Base-by-base conservation (phyloP, 2,797 vertebrate species). In the Platalea minor region DNA sequence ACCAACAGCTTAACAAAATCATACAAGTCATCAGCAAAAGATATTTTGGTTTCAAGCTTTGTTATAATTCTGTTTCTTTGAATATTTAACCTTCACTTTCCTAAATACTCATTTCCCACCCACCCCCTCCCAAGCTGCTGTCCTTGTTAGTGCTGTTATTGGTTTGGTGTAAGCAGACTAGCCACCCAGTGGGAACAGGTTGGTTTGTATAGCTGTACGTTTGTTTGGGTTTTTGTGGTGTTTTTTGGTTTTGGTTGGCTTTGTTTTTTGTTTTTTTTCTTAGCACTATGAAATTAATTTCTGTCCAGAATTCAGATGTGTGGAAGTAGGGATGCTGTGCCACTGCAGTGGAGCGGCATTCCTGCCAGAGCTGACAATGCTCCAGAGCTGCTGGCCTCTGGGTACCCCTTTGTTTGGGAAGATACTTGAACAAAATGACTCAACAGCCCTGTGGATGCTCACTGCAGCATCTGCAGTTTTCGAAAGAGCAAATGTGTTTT, bases 281-380 rank as follows among this genome's bases (percentile, higher is more conserved):
- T 20, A 48, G 7, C 4, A 23, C 7, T 21, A 13, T 10, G 24
- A 75, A 80, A 65, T 41, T 5, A 7, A 29, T 77, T 59, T 74
- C 53, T 51, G 6, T 41, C 13, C 18, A 39, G 43, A 87, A 82
- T 7, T 74, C 59, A 33, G 26, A 72, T 3, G 3, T 11, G 13
- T 2, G 2, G 3, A 24, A 8, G 10, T 5, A 14, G 23, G 51
- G 17, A 69, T 19, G 21, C 2, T 2, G 5, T 37, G 24, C 21
- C n/a, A 3, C 24, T 18, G 21, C 37, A 9, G 14, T 35, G 43
- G 4, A 19, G 21, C 26, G 59, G 23, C 10, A 3, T 59, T 63
- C 33, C 18, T 4, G 16, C 31, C 35, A 15, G 50, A 72, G 23
- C 20, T 51, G 35, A 2, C 46, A 39, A 18, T 63, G 48, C 2